A percentile compares a stretch with the other conserved stretches of the same genome.
phyloP scores from a whole-genome alignment of 2,797 vertebrate genomes.

The Gallirallus australis region DNA sequence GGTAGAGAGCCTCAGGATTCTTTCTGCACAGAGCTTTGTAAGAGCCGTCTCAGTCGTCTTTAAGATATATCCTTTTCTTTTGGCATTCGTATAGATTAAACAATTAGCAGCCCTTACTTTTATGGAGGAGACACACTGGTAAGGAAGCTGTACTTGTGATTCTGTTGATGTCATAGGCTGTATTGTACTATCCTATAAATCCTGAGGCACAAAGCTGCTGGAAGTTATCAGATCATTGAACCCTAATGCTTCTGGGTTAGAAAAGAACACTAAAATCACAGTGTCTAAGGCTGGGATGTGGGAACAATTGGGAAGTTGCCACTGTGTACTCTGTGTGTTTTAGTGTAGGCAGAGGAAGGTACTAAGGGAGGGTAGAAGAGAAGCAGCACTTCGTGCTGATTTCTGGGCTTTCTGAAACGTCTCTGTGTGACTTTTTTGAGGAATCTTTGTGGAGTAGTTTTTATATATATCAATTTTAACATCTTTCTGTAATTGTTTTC shows the following conservation, averaged over 20 bases:
- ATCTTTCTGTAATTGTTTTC: constrained; percentile 63
- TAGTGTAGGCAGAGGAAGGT: not conserved
- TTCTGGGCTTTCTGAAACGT: not conserved
- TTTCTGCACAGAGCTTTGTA: not conserved
- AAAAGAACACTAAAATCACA: not conserved
- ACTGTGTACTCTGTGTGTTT: not conserved
- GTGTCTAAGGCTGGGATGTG: not conserved
- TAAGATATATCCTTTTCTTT: not conserved
- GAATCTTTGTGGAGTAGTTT: not conserved
- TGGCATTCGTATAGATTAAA: not conserved
- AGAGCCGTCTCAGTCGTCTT: not conserved
- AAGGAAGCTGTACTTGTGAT: not conserved
- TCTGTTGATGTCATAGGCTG: not conserved
- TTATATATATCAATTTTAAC: not conserved
- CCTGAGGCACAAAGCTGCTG: not conserved
- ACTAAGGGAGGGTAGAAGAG: not conserved
- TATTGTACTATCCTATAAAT: not conserved
- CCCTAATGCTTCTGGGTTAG: not conserved
- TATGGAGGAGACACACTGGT: not conserved
- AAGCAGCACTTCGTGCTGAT: not conserved
- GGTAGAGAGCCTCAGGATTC: not conserved
- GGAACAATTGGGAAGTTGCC: not conserved
- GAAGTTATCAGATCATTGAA: not conserved
- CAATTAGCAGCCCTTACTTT: not conserved
- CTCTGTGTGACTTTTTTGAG: not conserved